Conservation (phyloP, 2,797 vertebrate genomes). For the Galagoides demidoff region DNA sequence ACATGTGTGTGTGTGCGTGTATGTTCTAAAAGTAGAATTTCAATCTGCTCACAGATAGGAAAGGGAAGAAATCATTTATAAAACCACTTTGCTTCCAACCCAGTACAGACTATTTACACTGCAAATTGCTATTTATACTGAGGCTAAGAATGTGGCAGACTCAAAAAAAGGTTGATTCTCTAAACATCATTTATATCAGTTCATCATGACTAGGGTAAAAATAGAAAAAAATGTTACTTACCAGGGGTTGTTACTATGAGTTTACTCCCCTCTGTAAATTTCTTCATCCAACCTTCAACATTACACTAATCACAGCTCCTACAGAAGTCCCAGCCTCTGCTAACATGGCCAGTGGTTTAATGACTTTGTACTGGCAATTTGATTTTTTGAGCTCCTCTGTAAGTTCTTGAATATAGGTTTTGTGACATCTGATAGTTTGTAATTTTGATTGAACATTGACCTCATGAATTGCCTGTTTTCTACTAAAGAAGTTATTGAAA, state of each 20-base stretch:
- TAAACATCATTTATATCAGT: background rate
- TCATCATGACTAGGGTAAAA: background rate
- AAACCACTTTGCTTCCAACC: background rate
- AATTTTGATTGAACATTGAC: background rate
- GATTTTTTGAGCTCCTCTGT: background rate
- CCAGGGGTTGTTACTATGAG: conserved; percentile 61
- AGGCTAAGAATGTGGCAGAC: background rate
- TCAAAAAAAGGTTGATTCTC: background rate
- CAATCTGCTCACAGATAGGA: background rate
- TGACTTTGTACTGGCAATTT: background rate
- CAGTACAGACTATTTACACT: background rate
- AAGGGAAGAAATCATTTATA: background rate
- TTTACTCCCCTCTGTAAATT: conserved; percentile 57
- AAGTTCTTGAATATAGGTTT: background rate
- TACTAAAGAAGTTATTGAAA: background rate
- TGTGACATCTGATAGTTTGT: background rate
- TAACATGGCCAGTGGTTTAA: background rate
- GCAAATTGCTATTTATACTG: background rate
- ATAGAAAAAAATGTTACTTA: conserved; percentile 58
- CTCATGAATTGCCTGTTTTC: background rate
- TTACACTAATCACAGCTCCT: conserved; percentile 38
- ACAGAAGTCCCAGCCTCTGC: conserved; percentile 64
- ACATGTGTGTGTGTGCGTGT: background rate
- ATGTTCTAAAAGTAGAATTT: background rate
- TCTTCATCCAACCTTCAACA: background rate